These are phyloP conservation scores for Oncorhynchus nerka DNA, from an alignment of 2,113 vertebrate genomes.

Conservation along the genomic window DNA sequence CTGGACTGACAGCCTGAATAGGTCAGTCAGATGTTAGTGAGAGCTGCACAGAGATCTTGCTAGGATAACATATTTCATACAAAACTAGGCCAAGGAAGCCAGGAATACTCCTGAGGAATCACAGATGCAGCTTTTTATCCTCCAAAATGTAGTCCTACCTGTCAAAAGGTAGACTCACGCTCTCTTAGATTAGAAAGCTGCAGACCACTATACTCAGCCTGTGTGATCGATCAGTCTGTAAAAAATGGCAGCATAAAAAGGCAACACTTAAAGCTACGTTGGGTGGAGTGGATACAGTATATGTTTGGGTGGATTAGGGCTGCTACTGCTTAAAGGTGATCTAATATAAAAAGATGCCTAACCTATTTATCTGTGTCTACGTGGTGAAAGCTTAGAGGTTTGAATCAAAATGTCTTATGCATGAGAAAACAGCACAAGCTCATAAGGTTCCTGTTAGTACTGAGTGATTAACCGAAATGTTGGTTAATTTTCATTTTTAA, in stretches of 20 bases:
- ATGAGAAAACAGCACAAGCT: too few relatives aligned
- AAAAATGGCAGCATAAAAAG: background rate
- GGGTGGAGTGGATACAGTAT: too few relatives aligned
- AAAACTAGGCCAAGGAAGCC: constrained; percentile 56
- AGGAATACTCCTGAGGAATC: background rate
- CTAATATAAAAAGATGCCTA: too few relatives aligned
- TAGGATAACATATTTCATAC: constrained; percentile 47
- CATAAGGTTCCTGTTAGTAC: too few relatives aligned
- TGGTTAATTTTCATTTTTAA: too few relatives aligned
- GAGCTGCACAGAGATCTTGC: constrained; percentile 35
- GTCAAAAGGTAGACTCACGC: background rate
- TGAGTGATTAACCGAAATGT: too few relatives aligned
- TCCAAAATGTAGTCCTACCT: background rate
- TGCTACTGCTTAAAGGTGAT: too few relatives aligned
- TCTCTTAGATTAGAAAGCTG: background rate
- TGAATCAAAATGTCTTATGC: too few relatives aligned
- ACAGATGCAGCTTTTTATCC: background rate
- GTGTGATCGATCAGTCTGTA: background rate
- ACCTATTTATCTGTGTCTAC: too few relatives aligned
- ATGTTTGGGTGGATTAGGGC: too few relatives aligned
- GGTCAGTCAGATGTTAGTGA: constrained; percentile 37
- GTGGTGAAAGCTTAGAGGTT: too few relatives aligned
- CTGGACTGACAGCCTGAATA: constrained; percentile 19
- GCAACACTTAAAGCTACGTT: too few relatives aligned
- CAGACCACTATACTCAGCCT: background rate